Base-by-base conservation (phyloP, 1,140 invertebrate species). In the Mylabris phalerata region DNA sequence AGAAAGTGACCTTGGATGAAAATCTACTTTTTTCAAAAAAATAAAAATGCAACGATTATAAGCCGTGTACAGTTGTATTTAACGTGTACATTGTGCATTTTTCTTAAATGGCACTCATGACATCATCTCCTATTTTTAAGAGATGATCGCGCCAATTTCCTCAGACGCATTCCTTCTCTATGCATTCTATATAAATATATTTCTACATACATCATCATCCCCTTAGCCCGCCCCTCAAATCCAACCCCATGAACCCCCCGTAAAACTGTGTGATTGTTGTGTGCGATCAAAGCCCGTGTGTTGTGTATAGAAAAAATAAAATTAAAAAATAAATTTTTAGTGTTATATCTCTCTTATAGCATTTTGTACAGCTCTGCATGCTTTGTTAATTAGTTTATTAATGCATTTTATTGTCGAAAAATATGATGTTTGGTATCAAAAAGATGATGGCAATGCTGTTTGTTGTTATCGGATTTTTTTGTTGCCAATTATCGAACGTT, bases 1-100 rank as follows among this genome's bases (percentile, higher is more conserved):
- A 71, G 69, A 68, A 72, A 73, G 71, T 73, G 71, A 73, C 71
- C 71, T 73, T 73, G 64, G 68, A 73, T 67, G 63, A 61, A 71
- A 67, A 69, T 59, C 59, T 64, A 69, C 57, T 67, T 67, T 68
- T 67, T 67, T 65, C 63, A 65, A 70, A 58, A 71, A 71, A 67
- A 70, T 68, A 65, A 70, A 58, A 71, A 71, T 69, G 68, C 70
- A 70, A 71, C 70, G 70, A 71, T 32, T 32, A 32, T 59, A 63
- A 63, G 55, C 54, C 44, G 40, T 49, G 52, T 55, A 55, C 48
- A 52, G 50, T 39, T 41, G 57, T 48, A 49, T 57, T 51, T n/a
- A 25, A 25, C 10, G 39, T 24, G 55, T 60, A 54, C 49, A 54
- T 47, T 49, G 45, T 57, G 49, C 49, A 47, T 46, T 56, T 58